These are phyloP conservation scores for Myanophis thanlyinensis DNA, from an alignment of 2,113 vertebrate genomes.

Conservation along the genomic window DNA sequence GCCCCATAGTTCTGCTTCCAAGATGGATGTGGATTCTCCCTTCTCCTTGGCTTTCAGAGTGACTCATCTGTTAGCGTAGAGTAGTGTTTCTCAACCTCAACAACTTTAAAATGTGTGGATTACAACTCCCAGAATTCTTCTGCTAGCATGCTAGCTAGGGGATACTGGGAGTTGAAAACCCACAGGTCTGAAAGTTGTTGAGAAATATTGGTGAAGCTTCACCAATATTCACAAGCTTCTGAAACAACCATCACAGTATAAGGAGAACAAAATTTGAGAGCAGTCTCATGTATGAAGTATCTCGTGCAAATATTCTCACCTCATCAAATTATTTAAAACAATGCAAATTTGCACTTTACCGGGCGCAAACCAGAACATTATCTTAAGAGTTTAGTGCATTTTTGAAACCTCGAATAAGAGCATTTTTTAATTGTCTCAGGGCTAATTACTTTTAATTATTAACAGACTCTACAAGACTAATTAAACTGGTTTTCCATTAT, in stretches of 20 bases:
- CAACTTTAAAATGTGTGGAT: neutral
- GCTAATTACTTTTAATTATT: constrained; percentile 60
- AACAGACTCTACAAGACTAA: constrained; percentile 46
- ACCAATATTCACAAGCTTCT: neutral
- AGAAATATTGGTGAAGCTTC: constrained; percentile 21
- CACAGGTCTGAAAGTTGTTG: neutral
- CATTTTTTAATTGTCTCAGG: constrained; percentile 28
- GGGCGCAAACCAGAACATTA: constrained; percentile 38
- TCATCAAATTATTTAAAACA: constrained; percentile 25
- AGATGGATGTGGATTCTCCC: constrained; percentile 42
- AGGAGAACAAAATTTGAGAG: constrained; percentile 25
- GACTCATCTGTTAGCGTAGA: constrained; percentile 1
- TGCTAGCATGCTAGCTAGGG: neutral
- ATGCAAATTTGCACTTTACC: constrained; percentile 40
- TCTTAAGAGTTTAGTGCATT: constrained; percentile 25
- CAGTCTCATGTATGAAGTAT: constrained; percentile 21
- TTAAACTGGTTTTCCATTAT: constrained; percentile 53
- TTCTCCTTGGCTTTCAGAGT: constrained; percentile 19
- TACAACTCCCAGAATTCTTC: neutral
- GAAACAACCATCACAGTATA: constrained; percentile 9
- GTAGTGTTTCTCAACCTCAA: neutral
- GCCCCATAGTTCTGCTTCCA: constrained; percentile 38
- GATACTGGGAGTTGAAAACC: too few relatives aligned
- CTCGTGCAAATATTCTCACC: constrained; percentile 40
- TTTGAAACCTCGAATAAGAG: constrained; percentile 30